phyloP scores from a whole-genome alignment of 1,140 invertebrate genomes.

The Coptotermes formosanus region DNA sequence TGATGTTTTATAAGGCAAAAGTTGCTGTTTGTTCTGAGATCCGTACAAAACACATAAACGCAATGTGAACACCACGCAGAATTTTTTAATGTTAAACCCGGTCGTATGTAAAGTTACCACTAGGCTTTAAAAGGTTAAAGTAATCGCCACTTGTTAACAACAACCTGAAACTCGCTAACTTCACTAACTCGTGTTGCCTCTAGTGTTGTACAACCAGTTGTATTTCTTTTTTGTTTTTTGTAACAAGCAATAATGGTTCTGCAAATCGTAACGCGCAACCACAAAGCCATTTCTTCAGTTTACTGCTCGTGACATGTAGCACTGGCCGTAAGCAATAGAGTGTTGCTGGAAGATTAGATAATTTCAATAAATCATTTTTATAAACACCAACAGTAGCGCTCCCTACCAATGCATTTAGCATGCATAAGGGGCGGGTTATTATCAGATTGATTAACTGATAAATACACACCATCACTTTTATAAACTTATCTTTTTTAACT shows the following conservation, averaged over 20 bases:
- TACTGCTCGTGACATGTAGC: background rate
- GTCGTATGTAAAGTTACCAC: too few species aligned
- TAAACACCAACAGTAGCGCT: background rate
- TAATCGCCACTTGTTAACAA: background rate
- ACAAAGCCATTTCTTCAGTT: background rate
- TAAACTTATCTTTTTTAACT: conserved; percentile 11
- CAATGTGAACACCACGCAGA: too few species aligned
- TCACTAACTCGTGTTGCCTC: background rate
- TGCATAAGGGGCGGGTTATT: background rate
- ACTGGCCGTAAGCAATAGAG: background rate
- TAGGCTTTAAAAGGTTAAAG: too few species aligned
- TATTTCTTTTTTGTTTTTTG: background rate
- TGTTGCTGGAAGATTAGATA: conserved; percentile 1
- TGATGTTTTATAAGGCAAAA: too few species aligned
- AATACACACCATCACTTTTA: background rate
- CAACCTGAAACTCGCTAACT: background rate
- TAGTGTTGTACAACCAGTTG: background rate
- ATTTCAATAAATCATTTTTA: conserved; percentile 15
- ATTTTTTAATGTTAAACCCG: too few species aligned
- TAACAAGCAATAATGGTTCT: background rate
- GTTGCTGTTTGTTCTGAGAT: too few species aligned
- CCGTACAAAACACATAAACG: too few species aligned
- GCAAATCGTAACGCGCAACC: background rate
- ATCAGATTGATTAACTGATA: background rate
- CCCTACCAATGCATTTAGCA: background rate